Evolutionary conservation across 2,113 vertebrate genomes (phyloP), one percentile per base, ranked within the genome.

Genomic region (Isichthys henryi): DNA sequence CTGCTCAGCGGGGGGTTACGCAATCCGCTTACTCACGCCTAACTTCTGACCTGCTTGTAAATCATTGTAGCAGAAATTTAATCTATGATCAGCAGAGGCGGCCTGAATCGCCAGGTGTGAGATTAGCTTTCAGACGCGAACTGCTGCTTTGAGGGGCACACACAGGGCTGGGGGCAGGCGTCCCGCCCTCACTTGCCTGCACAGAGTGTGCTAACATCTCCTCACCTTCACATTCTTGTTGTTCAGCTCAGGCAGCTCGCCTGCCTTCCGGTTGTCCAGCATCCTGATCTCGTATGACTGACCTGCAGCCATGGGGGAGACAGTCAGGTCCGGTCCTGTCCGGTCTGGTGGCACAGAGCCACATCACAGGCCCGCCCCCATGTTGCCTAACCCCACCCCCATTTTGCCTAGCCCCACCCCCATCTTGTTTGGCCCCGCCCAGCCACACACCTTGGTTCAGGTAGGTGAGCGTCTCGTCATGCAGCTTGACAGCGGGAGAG

Each of bases 201-300:
- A 21, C 19, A 19, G 62, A 23, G 3, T 10, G 9, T 2, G 2
- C 11, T 11, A 19, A 23, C 21, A 35, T 49, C 21, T 19, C 74
- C 94, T 96, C 94, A 98, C 98, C 97, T 98, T 98, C 92, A 98
- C 97, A 94, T 97, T 94, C 91, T 98, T 97, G 88, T 97, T 97
- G 95, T 93, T 97, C 91, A 98, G 94, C 92, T 98, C 98, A 13
- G 97, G 97, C 90, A 98, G 93, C 94, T 98, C 97, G 88, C 95
- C 97, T 90, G 96, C 92, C 93, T 97, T 98, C 88, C 97, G 95
- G 94, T 98, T 98, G 95, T 98, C 98, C 90, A 98, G 95, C 97
- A 98, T 96, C 90, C 97, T 96, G 92, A 98, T 97, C 95, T 98
- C 98, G 0, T 98, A 98, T 93, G 98, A 98, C 94, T 98, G 98